Evolutionary conservation across 2,888 invertebrate genomes (phyloP), one percentile per base, ranked within the genome.

Genomic region (Hoplodrina ambigua): DNA sequence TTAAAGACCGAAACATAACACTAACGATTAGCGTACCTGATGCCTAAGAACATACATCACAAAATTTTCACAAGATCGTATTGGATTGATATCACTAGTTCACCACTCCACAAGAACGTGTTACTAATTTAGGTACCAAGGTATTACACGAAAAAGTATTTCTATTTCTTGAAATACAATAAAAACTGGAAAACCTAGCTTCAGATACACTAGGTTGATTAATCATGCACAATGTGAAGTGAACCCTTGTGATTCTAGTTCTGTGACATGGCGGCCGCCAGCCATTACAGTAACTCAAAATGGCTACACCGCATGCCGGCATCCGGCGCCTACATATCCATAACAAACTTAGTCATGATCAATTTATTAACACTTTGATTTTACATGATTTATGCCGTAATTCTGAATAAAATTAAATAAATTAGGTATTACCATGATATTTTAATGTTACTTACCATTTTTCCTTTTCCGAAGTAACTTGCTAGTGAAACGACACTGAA

Each of bases 241-340:
- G 75, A 80, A 77, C 69, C 66, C n/a, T 30, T 8, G 53, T 46
- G 62, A 68, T 62, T 90, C 88, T 89, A 91, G 92, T 91, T 91
- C 88, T 84, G 87, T 91, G 94, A 94, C 94, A 94, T 94, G 94
- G 94, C 94, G 91, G 89, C 90, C 88, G 89, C 77, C 77, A 71
- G 85, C 92, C 92, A 94, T 83, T 83, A 82, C 76, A 64, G 75
- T 70, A 46, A 83, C 86, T 89, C 94, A 95, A 95, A 90, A 94
- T 94, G 95, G 94, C 95, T 91, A 88, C 91, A 89, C 88, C 87
- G 85, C 84, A 85, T 84, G 85, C 84, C 85, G 85, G 83, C 89
- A 91, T 90, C 93, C 93, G 93, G 93, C 83, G 33, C 57, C 56
- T 78, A 66, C 72, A 67, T 75, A 65, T 67, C 68, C 73, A 74